Evolutionary conservation across 92 coral and sea anemone species (phyloP).

Genomic region (Heteractis magnifica): DNA sequence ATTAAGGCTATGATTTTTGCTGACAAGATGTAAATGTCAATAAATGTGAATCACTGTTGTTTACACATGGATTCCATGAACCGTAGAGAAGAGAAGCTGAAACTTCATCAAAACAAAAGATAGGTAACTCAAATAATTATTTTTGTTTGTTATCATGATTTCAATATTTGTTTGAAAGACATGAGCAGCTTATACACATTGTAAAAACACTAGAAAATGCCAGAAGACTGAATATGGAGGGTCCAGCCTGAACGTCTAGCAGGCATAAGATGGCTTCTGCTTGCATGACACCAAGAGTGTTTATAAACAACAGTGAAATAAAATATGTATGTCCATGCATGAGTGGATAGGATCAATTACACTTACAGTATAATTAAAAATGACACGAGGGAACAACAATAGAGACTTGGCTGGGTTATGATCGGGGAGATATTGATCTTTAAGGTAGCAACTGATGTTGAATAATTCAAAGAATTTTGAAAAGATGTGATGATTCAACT

Average conservation of each 20-base stretch:
- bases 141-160: constrained; percentile 4
- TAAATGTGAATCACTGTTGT: not conserved
- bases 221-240: constrained; percentile 4
- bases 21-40: not conserved
- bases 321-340: constrained; percentile 16
- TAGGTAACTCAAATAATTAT: not conserved
- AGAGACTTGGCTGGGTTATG: not conserved
- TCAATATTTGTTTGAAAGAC: constrained; percentile 9
- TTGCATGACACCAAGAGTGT: constrained; percentile 31
- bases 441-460: not conserved
- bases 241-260: not conserved
- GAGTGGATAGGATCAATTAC: constrained; percentile 22
- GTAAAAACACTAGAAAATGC: not conserved
- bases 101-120: constrained; percentile 7
- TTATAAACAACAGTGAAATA: constrained; percentile 28
- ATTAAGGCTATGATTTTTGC: not conserved
- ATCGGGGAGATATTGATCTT: not conserved
- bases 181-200: not conserved
- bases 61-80: constrained; percentile 4
- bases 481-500: not conserved
- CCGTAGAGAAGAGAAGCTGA: not conserved
- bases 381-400: not conserved
- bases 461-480: not conserved
- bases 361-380: not conserved
- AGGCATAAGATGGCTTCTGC: not conserved